Percentiles rank a stretch among this genome's conserved stretches.
phyloP scores from a whole-genome alignment of 2,888 invertebrate species.

The Acleris laterana region DNA sequence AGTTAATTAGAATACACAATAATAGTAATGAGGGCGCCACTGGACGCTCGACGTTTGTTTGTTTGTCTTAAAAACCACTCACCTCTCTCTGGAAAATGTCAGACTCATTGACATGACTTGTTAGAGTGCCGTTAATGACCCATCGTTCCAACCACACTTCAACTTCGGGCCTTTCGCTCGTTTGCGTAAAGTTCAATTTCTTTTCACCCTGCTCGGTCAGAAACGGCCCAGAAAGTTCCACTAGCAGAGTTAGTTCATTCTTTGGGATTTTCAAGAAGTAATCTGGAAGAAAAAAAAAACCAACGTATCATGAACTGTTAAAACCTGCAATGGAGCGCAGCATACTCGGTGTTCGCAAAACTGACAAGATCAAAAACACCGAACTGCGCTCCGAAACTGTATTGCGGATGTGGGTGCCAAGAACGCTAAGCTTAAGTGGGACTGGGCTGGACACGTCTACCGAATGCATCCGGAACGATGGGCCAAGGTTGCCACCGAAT shows the following conservation, averaged over 20 bases:
- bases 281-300: constrained; percentile 49
- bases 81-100: constrained; percentile 24
- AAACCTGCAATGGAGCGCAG: too few relatives aligned
- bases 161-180: constrained; percentile 48
- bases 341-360: too few relatives aligned
- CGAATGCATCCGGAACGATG: too few relatives aligned
- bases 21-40: too few relatives aligned
- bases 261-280: constrained; percentile 52
- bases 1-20: too few relatives aligned
- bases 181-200: constrained; percentile 59
- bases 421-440: too few relatives aligned
- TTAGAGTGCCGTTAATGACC: constrained; percentile 36
- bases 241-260: constrained; percentile 48
- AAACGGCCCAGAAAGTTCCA: constrained; percentile 70
- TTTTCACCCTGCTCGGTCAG: constrained; percentile 63
- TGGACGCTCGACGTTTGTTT: too few relatives aligned
- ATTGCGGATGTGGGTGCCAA: too few relatives aligned
- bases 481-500: too few relatives aligned
- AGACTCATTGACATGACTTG: constrained; percentile 21
- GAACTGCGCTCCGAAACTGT: too few relatives aligned
- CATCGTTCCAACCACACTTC: constrained; percentile 63
- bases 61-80: background rate
- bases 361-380: too few relatives aligned
- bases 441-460: too few relatives aligned
- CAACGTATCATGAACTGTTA: background rate